These are phyloP conservation scores for Eustalomyia histrio DNA, from an alignment of 2,888 invertebrate species.

Conservation along the genomic window DNA sequence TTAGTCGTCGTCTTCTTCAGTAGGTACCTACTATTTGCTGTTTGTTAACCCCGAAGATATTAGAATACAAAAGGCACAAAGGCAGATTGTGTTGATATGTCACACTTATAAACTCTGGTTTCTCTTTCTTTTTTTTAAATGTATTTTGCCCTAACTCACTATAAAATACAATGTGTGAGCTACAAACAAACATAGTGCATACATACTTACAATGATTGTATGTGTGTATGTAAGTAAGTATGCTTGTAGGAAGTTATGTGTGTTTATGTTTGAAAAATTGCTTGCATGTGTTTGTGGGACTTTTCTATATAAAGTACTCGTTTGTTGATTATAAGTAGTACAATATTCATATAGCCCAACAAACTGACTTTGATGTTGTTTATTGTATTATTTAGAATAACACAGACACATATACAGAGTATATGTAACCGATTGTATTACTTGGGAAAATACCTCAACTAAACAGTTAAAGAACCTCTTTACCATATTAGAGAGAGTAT, in stretches of 20 bases:
- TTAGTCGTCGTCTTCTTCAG: slow-evolving; percentile 14
- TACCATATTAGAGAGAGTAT: no score
- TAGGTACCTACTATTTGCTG: slow-evolving; percentile 34
- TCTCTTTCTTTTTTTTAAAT: slow-evolving; percentile 6
- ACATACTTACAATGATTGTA: no score
- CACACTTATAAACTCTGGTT: slow-evolving; percentile 53
- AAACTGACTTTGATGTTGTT: slow-evolving; percentile 48
- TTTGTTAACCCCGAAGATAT: slow-evolving; percentile 62
- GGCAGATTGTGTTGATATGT: slow-evolving; percentile 60
- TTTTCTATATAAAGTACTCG: background rate
- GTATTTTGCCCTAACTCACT: slow-evolving; percentile 13
- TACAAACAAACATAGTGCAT: background rate
- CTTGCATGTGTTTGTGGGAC: background rate
- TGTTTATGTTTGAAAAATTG: background rate
- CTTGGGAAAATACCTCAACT: background rate
- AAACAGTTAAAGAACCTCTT: background rate
- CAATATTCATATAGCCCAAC: background rate
- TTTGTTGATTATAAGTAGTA: slow-evolving; percentile 1
- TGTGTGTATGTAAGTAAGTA: background rate
- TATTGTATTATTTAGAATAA: slow-evolving; percentile 28
- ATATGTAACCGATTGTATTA: background rate
- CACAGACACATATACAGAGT: background rate
- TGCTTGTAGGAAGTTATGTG: background rate
- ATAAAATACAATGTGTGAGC: background rate
- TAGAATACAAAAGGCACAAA: slow-evolving; percentile 55